phyloP scores from a whole-genome alignment of 2,888 invertebrate genomes.

The Horisme vitalbata region DNA sequence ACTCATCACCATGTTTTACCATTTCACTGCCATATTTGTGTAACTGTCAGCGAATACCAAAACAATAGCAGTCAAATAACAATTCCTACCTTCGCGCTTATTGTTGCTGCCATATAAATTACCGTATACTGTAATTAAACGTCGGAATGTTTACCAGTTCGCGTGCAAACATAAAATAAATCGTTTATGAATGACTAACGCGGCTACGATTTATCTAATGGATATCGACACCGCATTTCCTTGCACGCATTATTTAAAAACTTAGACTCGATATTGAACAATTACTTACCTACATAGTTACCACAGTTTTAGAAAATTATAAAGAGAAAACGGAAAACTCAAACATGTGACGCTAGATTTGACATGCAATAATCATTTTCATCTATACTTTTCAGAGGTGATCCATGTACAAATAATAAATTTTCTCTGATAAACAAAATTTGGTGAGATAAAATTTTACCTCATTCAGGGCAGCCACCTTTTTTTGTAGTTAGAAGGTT shows the following conservation, averaged over 20 bases:
- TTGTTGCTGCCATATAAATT: neutral
- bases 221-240: slow-evolving; percentile 58
- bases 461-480: no score
- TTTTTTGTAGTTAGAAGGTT: no score
- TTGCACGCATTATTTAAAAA: slow-evolving; percentile 47
- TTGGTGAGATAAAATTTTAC: no score
- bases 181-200: slow-evolving; percentile 54
- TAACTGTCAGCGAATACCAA: neutral
- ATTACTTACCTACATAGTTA: slow-evolving; percentile 34
- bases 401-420: no score
- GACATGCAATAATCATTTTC: no score
- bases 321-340: slow-evolving; percentile 14
- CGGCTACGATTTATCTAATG: slow-evolving; percentile 67
- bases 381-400: no score
- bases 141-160: slow-evolving; percentile 52
- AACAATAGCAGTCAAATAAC: neutral
- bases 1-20: no score
- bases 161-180: slow-evolving; percentile 73
- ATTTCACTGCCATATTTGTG: no score
- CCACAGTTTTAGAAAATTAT: neutral
- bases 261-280: slow-evolving; percentile 45
- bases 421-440: no score
- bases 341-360: no score
- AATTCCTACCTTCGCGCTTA: neutral
- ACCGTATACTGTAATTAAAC: slow-evolving; percentile 49